Percentiles rank a stretch among this genome's conserved stretches.
These are phyloP conservation scores for Tetraodon nigroviridis DNA, from an alignment of 2,113 vertebrate genomes.

Conservation along the genomic window DNA sequence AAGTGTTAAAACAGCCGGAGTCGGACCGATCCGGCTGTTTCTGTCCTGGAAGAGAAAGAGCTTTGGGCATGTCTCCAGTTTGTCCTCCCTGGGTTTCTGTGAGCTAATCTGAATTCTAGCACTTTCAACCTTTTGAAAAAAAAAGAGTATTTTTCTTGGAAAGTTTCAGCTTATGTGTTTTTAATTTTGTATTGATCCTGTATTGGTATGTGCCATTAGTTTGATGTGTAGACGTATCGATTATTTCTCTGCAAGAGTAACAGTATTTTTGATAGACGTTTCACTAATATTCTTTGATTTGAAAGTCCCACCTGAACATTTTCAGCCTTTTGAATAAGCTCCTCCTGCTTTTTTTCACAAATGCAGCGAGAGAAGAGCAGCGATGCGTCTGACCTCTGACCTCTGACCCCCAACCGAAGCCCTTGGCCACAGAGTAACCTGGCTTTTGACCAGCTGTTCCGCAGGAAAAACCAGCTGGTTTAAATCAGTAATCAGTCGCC, in stretches of 20 bases:
- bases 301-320: slow-evolving; percentile 23
- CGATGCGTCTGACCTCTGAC: slow-evolving; percentile 11
- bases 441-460: too few relatives aligned
- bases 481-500: too few relatives aligned
- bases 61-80: slow-evolving; percentile 69
- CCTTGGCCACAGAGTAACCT: too few relatives aligned
- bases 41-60: slow-evolving; percentile 22
- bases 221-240: slow-evolving; percentile 74
- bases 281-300: slow-evolving; percentile 68
- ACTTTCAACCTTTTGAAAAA: slow-evolving; percentile 80
- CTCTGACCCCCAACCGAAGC: background rate
- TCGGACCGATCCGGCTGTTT: slow-evolving; percentile 54
- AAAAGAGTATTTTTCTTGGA: slow-evolving; percentile 72
- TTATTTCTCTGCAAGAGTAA: slow-evolving; percentile 75
- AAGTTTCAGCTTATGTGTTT: slow-evolving; percentile 75
- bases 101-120: slow-evolving; percentile 82
- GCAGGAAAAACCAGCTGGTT: too few relatives aligned
- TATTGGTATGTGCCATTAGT: slow-evolving; percentile 80
- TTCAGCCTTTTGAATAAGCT: slow-evolving; percentile 33
- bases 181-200: slow-evolving; percentile 77
- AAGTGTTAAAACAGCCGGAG: slow-evolving; percentile 45
- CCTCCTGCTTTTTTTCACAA: too few relatives aligned
- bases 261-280: slow-evolving; percentile 79
- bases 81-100: slow-evolving; percentile 81
- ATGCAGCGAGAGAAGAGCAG: slow-evolving; percentile 22